Evolutionary conservation across 1,140 invertebrate species (phyloP), one percentile per base, ranked within the genome.

Genomic region (Zaprionus ghesquierei): DNA sequence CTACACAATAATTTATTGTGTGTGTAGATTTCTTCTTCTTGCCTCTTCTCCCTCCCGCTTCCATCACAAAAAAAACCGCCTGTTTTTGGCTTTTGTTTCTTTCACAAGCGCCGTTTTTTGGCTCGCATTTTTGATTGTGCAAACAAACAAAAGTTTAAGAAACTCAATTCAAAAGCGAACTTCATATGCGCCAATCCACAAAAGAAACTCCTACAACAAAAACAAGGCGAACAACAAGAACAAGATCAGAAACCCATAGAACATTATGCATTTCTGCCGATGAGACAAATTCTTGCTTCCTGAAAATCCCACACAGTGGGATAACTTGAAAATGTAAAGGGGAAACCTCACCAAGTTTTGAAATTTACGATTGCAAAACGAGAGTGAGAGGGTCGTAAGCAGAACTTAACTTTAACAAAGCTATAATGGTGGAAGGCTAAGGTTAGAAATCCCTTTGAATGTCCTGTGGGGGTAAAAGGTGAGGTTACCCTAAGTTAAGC

Each of bases 1-100:
- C 38, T 27, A 60, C 38, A 72, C 63, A 72, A 72, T 72, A 68
- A 68, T 72, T 68, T 72, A 68, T 72, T 60, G 22, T 59, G 65
- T 66, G 35, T 59, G 13, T 58, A 8, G 20, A 18, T 55, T 41
- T 44, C 50, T 56, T 41, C 33, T 58, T 8, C 33, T 50, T 18
- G 4, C 31, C 1, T 20, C 29, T 20, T 3, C 18, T 44, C 8
- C 41, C 8, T 8, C 15, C 15, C 41, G 8, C 41, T 10, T 4
- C 2, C 9, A n/a, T n/a, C n/a, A n/a, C n/a, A n/a, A n/a, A n/a
- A n/a, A n/a, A n/a, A n/a, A 0, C 10, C 12, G 2, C 0, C 33
- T n/a, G 33, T 22, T 33, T 46, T 27, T 38, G 25, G 31, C 15
- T 10, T 22, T 56, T 23, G 23, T 49, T 31, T 25, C 10, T 62